A percentile compares a stretch with the other conserved stretches of the same genome.
phyloP scores from a whole-genome alignment of 1,140 invertebrate genomes.

The Popillia japonica region DNA sequence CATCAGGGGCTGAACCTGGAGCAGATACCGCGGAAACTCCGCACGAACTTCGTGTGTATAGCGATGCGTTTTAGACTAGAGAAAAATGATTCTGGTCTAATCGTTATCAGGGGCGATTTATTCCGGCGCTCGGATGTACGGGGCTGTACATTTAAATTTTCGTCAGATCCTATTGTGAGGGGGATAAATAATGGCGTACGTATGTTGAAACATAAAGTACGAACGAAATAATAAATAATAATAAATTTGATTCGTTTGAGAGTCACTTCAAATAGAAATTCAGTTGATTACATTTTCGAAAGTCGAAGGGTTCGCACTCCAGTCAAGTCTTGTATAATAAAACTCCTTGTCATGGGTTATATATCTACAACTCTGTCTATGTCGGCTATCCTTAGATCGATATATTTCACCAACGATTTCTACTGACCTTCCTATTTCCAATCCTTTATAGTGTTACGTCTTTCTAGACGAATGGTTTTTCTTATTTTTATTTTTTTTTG shows the following conservation, averaged over 20 bases:
- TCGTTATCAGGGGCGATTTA: too few relatives aligned
- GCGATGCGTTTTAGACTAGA: too few relatives aligned
- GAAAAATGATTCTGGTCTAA: too few relatives aligned
- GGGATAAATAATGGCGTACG: too few relatives aligned
- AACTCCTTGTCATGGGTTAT: conserved; percentile 42
- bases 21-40: too few relatives aligned
- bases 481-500: too few relatives aligned
- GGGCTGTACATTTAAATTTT: too few relatives aligned
- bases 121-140: too few relatives aligned
- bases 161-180: too few relatives aligned
- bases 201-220: too few relatives aligned
- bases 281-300: conserved; percentile 6
- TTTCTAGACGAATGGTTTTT: conserved; percentile 28
- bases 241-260: not conserved
- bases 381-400: conserved; percentile 31
- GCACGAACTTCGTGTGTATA: too few relatives aligned
- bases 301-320: not conserved
- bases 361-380: conserved; percentile 39
- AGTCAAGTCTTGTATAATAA: conserved; percentile 36
- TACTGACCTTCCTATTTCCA: conserved; percentile 35
- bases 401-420: conserved; percentile 36
- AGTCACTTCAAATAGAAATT: not conserved
- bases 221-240: not conserved
- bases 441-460: conserved; percentile 13
- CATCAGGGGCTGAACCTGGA: too few relatives aligned